These are phyloP conservation scores for Diadegma fenestrale DNA, from an alignment of 2,888 invertebrate species.

Conservation along the genomic window DNA sequence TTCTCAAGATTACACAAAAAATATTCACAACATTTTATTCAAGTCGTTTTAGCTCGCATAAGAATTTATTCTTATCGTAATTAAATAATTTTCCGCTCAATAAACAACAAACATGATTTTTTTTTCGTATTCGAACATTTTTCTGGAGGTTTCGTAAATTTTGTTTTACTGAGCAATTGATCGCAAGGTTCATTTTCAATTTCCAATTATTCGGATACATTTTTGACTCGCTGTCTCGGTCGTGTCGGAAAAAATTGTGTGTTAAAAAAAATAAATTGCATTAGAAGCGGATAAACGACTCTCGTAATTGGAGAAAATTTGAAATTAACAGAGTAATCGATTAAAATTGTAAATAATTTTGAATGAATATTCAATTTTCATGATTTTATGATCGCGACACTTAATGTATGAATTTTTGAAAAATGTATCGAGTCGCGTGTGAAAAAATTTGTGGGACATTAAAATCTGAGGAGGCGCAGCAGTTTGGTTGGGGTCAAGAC, in stretches of 20 bases:
- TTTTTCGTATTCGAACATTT: background rate
- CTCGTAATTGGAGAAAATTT: background rate
- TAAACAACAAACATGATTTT: background rate
- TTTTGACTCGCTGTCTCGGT: background rate
- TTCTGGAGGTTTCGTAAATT: too few species aligned
- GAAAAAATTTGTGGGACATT: conserved; percentile 24
- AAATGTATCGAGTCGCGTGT: conserved; percentile 1
- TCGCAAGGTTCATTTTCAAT: too few species aligned
- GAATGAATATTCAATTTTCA: background rate
- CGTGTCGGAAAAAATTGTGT: too few species aligned
- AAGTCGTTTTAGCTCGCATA: background rate
- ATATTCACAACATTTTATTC: background rate
- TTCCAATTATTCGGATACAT: background rate
- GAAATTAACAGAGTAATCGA: background rate
- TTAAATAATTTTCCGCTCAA: background rate
- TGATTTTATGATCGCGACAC: background rate
- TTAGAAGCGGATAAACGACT: background rate
- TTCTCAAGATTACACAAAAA: background rate
- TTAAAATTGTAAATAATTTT: background rate
- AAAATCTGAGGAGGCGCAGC: conserved; percentile 21
- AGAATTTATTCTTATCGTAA: background rate
- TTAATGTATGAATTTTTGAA: background rate
- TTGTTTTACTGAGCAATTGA: too few species aligned
- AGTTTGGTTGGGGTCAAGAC: conserved; percentile 46
- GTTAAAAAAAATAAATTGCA: background rate